phyloP scores from a whole-genome alignment of 2,888 invertebrate species.

The Andrena minutula region DNA sequence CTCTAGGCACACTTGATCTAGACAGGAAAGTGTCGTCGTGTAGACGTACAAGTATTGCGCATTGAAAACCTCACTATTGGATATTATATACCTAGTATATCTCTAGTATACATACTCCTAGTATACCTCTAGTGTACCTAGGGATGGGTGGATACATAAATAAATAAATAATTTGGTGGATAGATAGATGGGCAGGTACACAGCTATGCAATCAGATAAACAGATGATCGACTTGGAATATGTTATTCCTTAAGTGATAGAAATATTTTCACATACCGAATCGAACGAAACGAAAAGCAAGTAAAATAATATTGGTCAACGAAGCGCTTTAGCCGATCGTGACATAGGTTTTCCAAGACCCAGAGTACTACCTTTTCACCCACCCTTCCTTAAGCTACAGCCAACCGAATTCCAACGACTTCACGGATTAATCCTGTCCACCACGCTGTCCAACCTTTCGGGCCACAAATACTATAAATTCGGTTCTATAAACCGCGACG shows the following conservation, averaged over 20 bases:
- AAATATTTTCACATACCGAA: background rate
- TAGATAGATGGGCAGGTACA: background rate
- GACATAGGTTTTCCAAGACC: no score
- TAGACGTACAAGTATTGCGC: no score
- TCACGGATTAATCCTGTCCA: background rate
- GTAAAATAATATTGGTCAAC: no score
- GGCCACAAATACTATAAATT: background rate
- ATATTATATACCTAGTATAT: no score
- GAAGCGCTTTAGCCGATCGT: no score
- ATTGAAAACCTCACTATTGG: no score
- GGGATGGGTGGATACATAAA: background rate
- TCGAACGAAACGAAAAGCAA: background rate
- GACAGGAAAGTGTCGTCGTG: no score
- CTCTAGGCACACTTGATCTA: no score
- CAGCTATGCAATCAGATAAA: background rate
- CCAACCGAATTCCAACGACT: background rate
- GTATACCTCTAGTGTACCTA: background rate
- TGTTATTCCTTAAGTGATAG: background rate
- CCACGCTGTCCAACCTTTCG: background rate
- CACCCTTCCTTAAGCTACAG: no score
- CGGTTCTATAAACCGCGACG: constrained; percentile 18
- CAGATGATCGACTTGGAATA: background rate
- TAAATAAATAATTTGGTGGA: background rate
- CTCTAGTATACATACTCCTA: no score
- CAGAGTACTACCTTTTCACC: no score